Percentiles rank a stretch among this genome's conserved stretches.
Conservation (phyloP, 2,113 vertebrate genomes). For the Eulacestoma nigropectus region DNA sequence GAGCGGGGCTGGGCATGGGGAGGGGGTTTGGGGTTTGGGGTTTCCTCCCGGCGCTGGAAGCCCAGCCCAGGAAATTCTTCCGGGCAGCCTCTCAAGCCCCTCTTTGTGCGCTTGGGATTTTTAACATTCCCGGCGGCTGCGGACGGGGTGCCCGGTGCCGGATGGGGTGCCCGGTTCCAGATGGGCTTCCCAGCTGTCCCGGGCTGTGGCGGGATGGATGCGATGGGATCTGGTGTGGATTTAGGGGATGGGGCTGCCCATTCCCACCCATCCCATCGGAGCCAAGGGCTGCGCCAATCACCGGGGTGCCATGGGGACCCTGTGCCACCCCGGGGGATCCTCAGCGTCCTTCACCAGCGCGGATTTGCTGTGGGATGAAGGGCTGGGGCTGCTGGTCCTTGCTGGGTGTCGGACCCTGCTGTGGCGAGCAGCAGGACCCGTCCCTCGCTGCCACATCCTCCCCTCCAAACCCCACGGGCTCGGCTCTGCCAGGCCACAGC, state of each 20-base stretch:
- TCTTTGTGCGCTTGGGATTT: conserved; percentile 54
- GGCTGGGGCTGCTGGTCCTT: fast-evolving
- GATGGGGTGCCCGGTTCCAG: neutral
- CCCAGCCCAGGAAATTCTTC: conserved; percentile 58
- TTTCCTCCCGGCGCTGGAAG: neutral
- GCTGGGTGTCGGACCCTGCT: neutral
- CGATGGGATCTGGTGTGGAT: neutral
- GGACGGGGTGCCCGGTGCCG: neutral
- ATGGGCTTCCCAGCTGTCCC: neutral
- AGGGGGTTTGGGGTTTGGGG: neutral
- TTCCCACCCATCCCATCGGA: fast-evolving
- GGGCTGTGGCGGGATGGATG: neutral
- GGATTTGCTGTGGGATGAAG: neutral
- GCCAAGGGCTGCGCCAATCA: fast-evolving
- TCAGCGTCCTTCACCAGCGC: fast-evolving
- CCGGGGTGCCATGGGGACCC: fast-evolving
- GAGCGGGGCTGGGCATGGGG: neutral
- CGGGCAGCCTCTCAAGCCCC: conserved; percentile 41
- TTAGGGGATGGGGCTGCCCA: neutral
- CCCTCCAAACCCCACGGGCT: neutral
- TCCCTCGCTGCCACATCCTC: neutral
- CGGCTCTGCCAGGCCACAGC: neutral
- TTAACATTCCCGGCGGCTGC: conserved; percentile 3
- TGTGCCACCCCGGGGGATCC: neutral
- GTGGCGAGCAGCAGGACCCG: neutral